Base-by-base conservation (phyloP, 1,140 invertebrate species). In the Cotesia glomerata region DNA sequence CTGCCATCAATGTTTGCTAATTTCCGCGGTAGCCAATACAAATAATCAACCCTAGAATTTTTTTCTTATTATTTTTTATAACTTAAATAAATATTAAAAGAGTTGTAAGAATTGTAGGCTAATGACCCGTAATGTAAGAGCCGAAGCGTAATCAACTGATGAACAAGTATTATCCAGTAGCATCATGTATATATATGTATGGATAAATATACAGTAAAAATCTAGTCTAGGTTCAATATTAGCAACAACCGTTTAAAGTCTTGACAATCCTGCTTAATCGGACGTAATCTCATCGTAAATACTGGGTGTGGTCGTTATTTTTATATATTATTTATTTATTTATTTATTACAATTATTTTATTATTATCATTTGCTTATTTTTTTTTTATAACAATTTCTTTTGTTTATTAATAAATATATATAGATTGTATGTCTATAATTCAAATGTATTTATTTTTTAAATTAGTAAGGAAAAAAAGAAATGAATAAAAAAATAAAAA, bases 111-210 rank as follows among this genome's bases (percentile, higher is more conserved):
- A 3, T 56, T 56, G 13, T n/a, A n/a, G 52, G 52, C 58, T 61
- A 61, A 61, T 26, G 58, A 61, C 14, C 58, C 58, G 58, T 61
- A n/a, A 56, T 5, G 52, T 18, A 56, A 56, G 16, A 61, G 58
- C 16, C 16, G 58, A 26, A 61, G 58, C 58, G 58, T 61, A 56
- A 56, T 18, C 14, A 61, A 26, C 9, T 18, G 26, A 11, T 18
- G 58, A 18, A 61, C 32, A 8, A 61, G 14, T 61, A 45, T 45
- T 7, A 9, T 9, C 39, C 8, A 11, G 11, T 45, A 9, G n/a
- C 8, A 45, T 9, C n/a, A 45, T 45, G 8, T 45, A 45, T 45
- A 45, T 45, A 7, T 9, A 45, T 45, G 3, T 7, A 45, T 8
- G 3, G 1, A 45, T 45, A 45, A 2, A 45, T 7, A 45, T 45